Conservation (phyloP, 2,797 vertebrate species). For the Myotis planiceps region DNA sequence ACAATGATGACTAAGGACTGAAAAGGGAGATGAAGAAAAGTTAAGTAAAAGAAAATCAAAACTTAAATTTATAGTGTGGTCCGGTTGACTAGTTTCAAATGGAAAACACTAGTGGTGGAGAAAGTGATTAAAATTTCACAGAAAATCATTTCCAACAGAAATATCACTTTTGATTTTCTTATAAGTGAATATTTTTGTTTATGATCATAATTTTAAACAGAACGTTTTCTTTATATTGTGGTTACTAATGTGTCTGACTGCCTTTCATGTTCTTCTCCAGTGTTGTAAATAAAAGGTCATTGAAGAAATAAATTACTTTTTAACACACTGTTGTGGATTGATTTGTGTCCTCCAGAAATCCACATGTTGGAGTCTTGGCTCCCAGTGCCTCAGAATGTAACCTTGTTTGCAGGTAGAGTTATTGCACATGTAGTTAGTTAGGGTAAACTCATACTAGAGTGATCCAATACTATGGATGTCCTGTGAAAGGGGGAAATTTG, state of each 20-base stretch:
- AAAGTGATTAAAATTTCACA: not conserved
- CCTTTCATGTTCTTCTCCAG: not conserved
- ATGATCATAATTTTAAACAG: not conserved
- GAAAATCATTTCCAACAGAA: conserved; percentile 39
- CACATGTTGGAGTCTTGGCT: not conserved
- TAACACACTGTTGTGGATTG: not conserved
- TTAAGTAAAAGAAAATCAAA: conserved; percentile 51
- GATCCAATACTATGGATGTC: not conserved
- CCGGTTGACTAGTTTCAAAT: conserved; percentile 4
- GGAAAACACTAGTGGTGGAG: not conserved
- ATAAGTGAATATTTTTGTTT: conserved; percentile 21
- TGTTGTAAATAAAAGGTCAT: not conserved
- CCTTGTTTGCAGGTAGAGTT: not conserved
- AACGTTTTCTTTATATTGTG: conserved; percentile 7
- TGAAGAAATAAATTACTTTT: conserved; percentile 39
- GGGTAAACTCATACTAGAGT: not conserved
- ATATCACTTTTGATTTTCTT: conserved; percentile 38
- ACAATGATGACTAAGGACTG: not conserved
- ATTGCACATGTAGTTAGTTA: not conserved
- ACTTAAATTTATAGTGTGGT: not conserved
- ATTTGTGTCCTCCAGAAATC: not conserved
- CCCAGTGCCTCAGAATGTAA: not conserved
- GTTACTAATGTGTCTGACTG: conserved; percentile 43
- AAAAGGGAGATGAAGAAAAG: conserved; percentile 2
- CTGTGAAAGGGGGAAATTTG: not conserved